phyloP scores from a whole-genome alignment of 1,140 invertebrate species.

The Aleiodes sp. region DNA sequence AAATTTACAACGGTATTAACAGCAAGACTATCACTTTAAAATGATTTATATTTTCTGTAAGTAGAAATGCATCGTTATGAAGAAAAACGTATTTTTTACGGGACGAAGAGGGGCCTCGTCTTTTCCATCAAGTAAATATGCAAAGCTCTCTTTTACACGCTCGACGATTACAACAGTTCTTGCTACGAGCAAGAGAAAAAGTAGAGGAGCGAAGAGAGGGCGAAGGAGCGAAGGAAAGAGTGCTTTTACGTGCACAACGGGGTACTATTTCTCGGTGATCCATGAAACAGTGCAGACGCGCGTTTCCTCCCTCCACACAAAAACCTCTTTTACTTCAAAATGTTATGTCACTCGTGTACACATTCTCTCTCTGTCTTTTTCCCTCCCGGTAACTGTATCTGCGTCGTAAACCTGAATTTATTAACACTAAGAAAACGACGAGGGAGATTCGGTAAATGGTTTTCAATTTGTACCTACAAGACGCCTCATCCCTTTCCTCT shows the following conservation, averaged over 20 bases:
- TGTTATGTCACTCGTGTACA: neutral
- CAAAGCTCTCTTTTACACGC: conserved; percentile 44
- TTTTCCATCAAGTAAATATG: conserved; percentile 9
- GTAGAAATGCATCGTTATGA: neutral
- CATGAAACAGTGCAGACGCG: neutral
- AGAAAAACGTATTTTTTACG: neutral
- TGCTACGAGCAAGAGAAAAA: neutral
- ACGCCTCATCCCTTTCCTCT: neutral
- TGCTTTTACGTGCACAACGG: neutral
- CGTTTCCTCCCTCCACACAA: neutral
- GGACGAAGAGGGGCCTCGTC: neutral
- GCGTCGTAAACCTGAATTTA: conserved; percentile 66
- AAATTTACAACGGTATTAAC: neutral
- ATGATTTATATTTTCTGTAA: neutral
- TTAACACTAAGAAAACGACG: conserved; percentile 62
- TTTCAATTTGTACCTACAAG: conserved; percentile 63
- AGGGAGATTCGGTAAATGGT: conserved; percentile 64
- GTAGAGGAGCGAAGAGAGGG: neutral
- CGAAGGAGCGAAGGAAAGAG: neutral
- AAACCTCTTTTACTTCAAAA: conserved; percentile 23
- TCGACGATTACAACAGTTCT: neutral
- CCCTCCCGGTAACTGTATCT: conserved; percentile 19
- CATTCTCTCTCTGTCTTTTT: neutral
- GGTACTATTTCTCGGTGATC: neutral
- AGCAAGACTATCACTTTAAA: neutral